Evolutionary conservation across 2,113 vertebrate species (phyloP).

Genomic region (Tamias sibiricus): DNA sequence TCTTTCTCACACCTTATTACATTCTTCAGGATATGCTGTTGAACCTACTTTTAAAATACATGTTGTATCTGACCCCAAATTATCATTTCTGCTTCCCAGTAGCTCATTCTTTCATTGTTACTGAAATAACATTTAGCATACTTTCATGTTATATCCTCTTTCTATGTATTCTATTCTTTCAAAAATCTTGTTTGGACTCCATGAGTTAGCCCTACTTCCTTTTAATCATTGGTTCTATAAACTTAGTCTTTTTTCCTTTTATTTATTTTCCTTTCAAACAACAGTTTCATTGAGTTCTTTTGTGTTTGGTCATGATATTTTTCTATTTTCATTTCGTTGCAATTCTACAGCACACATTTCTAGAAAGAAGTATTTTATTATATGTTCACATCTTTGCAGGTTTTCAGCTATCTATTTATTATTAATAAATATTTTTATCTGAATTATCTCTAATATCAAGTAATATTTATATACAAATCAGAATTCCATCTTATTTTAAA

Average conservation of each 20-base stretch:
- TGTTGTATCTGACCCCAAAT: not conserved
- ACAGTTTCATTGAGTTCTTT: not conserved
- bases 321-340: not conserved
- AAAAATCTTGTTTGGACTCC: not conserved
- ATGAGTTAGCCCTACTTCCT: not conserved
- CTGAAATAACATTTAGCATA: not conserved
- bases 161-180: not conserved
- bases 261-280: conserved; percentile 19
- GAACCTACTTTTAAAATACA: not conserved
- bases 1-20: not conserved
- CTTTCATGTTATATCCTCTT: not conserved
- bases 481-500: not conserved
- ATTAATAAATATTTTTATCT: not conserved
- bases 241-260: not conserved
- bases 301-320: not conserved
- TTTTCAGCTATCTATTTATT: not conserved
- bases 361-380: not conserved
- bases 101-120: not conserved
- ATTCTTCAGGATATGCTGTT: not conserved
- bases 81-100: not conserved
- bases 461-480: not conserved
- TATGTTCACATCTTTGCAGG: not conserved
- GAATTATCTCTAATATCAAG: not conserved
- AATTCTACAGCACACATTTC: not conserved
- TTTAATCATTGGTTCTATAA: not conserved